Evolutionary conservation across 2,113 vertebrate species (phyloP), one percentile per base, ranked within the genome.

Genomic region (Delphinapterus leucas): DNA sequence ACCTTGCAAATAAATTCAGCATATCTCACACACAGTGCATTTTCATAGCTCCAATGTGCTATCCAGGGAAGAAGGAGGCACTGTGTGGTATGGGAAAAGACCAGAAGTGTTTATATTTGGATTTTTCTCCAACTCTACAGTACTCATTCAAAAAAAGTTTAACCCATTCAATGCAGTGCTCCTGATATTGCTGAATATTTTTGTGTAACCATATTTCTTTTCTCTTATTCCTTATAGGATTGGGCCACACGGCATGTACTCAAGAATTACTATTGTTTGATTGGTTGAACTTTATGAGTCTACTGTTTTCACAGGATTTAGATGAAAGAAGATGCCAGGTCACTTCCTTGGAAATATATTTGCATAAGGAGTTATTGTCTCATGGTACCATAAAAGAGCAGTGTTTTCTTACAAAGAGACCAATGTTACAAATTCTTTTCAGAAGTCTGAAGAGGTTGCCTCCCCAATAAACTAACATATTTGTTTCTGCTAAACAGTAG

Each of bases 211-310:
- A 26, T 61, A 65, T 70, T 93, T 92, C 10, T 77, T 74, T 77
- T 92, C 10, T 96, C 18, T 21, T 74, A 53, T 73, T 65, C 58
- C 21, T 67, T 73, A 87, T 2, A 87, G 38, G 47, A 15, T 65
- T 90, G 31, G 15, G 6, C 1, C 36, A 58, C 6, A 77, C 4
- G 55, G 17, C 65, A 93, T 79, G 17, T 77, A 93, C 49, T 86
- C 44, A 93, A 90, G n/a, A 89, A 17, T 93, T 95, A 86, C 26
- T 36, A 47, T 41, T 97, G 67, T 90, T 49, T 60, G 55, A 82
- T 6, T 73, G 55, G 61, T 55, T 96, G 81, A 82, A 47, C 31
- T 90, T 93, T 87, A 26, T 60, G 21, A 90, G 5, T 10, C 31
- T 63, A 60, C 33, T 80, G 23, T 87, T 95, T 95, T 87, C 10